phyloP scores from a whole-genome alignment of 2,113 vertebrate genomes.

The Gobiocypris rarus region DNA sequence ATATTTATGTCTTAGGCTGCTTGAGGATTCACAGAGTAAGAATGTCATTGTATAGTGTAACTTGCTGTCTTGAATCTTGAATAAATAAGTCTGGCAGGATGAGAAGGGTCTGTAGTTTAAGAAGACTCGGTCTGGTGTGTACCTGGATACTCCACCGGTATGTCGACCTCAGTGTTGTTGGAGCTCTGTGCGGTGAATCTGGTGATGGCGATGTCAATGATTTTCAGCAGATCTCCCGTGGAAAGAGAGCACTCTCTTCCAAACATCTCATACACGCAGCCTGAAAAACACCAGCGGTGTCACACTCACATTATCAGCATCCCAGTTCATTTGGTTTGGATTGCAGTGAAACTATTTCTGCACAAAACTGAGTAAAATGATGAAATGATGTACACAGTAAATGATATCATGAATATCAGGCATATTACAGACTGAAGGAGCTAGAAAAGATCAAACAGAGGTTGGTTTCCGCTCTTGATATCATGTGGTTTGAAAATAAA shows the following conservation, averaged over 20 bases:
- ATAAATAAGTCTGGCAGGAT: not conserved
- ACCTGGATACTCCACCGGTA: constrained; percentile 75
- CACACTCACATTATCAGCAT: not conserved
- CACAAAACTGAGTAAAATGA: not conserved
- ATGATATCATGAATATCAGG: not conserved
- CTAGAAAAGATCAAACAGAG: not conserved
- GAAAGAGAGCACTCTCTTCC: constrained; percentile 82
- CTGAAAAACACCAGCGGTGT: constrained; percentile 63
- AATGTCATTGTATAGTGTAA: too few relatives aligned
- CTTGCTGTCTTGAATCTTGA: too few relatives aligned
- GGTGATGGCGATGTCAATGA: constrained; percentile 80
- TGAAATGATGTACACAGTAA: too few relatives aligned
- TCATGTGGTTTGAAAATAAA: constrained; percentile 10
- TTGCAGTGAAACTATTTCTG: not conserved
- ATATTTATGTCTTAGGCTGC: too few relatives aligned
- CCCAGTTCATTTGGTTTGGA: not conserved
- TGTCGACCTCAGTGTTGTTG: constrained; percentile 66
- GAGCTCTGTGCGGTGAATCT: constrained; percentile 75
- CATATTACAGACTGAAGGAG: not conserved
- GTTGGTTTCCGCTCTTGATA: not conserved
- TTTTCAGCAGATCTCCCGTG: constrained; percentile 85
- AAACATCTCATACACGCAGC: constrained; percentile 80
- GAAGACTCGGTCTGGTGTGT: not conserved
- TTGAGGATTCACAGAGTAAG: too few relatives aligned
- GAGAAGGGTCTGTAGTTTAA: not conserved